phyloP scores from a whole-genome alignment of 2,888 invertebrate species.

The Bellardia bayeri region DNA sequence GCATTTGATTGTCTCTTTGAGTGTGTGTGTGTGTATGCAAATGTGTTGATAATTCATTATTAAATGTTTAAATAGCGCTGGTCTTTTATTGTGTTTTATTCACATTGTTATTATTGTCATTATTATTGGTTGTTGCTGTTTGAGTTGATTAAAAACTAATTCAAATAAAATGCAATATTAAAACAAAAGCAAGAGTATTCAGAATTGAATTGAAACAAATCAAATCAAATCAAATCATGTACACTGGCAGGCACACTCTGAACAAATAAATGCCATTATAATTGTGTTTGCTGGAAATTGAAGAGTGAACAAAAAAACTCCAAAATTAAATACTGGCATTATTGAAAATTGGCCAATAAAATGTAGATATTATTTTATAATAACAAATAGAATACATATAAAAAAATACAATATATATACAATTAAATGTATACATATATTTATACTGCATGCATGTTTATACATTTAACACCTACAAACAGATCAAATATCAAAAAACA shows the following conservation, averaged over 20 bases:
- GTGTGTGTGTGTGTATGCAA: neutral
- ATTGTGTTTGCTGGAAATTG: neutral
- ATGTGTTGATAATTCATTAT: conserved; percentile 39
- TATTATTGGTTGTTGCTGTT: neutral
- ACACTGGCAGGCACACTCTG: conserved; percentile 14
- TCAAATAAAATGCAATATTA: conserved; percentile 15
- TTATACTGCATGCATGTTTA: neutral
- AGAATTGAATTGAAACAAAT: neutral
- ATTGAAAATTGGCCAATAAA: neutral
- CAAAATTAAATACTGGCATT: conserved; percentile 11
- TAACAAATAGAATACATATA: neutral
- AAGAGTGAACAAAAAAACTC: neutral
- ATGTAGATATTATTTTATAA: neutral
- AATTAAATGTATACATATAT: neutral
- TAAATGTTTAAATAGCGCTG: conserved; percentile 53
- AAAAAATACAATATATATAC: neutral
- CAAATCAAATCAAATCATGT: conserved; percentile 39
- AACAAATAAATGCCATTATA: conserved; percentile 19
- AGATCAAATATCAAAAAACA: conserved; percentile 1
- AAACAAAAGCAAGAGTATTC: neutral
- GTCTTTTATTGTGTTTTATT: conserved; percentile 36
- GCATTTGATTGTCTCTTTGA: neutral
- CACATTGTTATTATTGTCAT: conserved; percentile 6
- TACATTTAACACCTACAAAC: neutral
- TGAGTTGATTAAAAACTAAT: conserved; percentile 43